Evolutionary conservation across 2,113 vertebrate genomes (phyloP), one percentile per base, ranked within the genome.

Genomic region (Felis catus): DNA sequence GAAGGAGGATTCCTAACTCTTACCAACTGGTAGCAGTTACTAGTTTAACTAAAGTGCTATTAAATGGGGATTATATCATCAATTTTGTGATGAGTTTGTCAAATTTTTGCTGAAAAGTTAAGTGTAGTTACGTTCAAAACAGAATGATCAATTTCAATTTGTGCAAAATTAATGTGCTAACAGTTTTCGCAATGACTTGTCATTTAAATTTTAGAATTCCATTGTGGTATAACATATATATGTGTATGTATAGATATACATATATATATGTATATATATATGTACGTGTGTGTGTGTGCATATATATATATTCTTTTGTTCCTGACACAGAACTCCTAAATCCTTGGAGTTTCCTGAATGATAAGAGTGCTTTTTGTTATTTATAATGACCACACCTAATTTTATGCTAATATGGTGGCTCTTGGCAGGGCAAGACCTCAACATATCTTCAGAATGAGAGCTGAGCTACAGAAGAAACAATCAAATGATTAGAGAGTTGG

Each of bases 41-140:
- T 68, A 79, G n/a, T n/a, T 90, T 94, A 95, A 81, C 21, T 79
- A 25, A 87, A 93, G 55, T 83, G 31, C 51, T 70, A 0, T 91
- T 93, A 86, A 95, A 48, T 93, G 79, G 51, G 74, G 41, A 76
- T 39, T 13, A 2, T 79, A 14, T 70, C 31, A 25, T 66, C 21
- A 73, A 27, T 16, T 84, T 83, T 48, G 31, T 74, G 45, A 66
- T 87, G 36, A 87, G 58, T 4, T 58, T 85, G 85, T 90, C 29
- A 96, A 70, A 21, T 31, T 68, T 95, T 79, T 91, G 51, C 61
- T 92, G 83, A 84, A 79, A 96, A 84, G 3, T 73, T 83, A 55
- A 14, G 12, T 76, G 41, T 66, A 48, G 33, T 82, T 74, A 78
- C 71, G 55, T 81, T 96, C 23, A 61, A 80, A 96, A 95, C 33